Conservation (phyloP, 2,888 invertebrate species). For the Serripes groenlandicus region DNA sequence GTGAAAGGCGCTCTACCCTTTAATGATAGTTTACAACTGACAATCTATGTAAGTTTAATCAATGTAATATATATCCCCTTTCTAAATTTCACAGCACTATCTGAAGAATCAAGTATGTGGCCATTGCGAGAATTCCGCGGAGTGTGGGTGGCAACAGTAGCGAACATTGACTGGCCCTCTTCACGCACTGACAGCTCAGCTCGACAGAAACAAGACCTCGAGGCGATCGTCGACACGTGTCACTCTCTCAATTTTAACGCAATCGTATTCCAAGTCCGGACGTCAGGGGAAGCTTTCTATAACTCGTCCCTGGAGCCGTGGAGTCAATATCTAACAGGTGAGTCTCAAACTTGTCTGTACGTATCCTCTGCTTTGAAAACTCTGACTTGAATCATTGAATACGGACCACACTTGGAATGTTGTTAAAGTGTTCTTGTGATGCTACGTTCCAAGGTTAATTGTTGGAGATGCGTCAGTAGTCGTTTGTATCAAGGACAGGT, state of each 20-base stretch:
- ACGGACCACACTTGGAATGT: too few relatives aligned
- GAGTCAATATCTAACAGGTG: slow-evolving; percentile 81
- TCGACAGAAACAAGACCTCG: slow-evolving; percentile 73
- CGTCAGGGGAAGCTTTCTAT: slow-evolving; percentile 83
- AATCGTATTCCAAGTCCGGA: slow-evolving; percentile 77
- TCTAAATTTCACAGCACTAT: background rate
- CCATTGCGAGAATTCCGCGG: slow-evolving; percentile 79
- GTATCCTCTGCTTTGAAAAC: too few relatives aligned
- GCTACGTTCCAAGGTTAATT: too few relatives aligned
- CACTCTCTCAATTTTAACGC: slow-evolving; percentile 78
- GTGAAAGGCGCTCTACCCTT: too few relatives aligned
- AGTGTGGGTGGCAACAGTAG: slow-evolving; percentile 83
- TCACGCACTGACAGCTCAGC: slow-evolving; percentile 64
- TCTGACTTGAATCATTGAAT: too few relatives aligned
- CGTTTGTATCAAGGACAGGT: too few relatives aligned
- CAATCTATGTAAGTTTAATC: too few relatives aligned
- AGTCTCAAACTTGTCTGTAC: too few relatives aligned
- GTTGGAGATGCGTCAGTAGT: too few relatives aligned
- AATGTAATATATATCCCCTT: background rate
- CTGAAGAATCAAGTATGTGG: slow-evolving; percentile 49
- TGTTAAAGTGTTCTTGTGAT: too few relatives aligned
- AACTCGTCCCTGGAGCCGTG: slow-evolving; percentile 81
- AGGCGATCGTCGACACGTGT: slow-evolving; percentile 71
- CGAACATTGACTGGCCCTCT: slow-evolving; percentile 84
- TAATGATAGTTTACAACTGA: too few relatives aligned